A percentile compares a stretch with the other conserved stretches of the same genome.
These are phyloP conservation scores for Chlorops oryzae DNA, from an alignment of 1,140 invertebrate genomes.

Conservation along the genomic window DNA sequence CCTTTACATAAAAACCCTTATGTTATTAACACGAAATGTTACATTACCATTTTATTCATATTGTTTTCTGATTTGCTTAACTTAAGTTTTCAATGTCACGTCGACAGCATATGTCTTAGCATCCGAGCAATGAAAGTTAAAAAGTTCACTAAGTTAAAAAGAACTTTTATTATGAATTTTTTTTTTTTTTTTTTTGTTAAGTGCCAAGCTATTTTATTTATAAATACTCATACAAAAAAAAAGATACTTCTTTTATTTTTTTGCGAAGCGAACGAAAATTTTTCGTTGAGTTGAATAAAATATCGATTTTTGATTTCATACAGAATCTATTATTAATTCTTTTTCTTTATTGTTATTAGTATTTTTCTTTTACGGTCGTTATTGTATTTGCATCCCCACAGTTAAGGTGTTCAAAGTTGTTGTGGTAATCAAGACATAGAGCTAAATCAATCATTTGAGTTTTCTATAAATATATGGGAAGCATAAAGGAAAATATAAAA, in stretches of 20 bases:
- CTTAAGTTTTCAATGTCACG: no score
- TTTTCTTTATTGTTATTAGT: conserved; percentile 1
- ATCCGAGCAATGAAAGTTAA: conserved; percentile 13
- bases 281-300: conserved; percentile 36
- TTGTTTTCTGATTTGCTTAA: no score
- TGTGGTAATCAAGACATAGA: conserved; percentile 1
- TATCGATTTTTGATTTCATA: conserved; percentile 44
- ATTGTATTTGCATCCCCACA: conserved; percentile 18
- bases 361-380: neutral
- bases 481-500: conserved; percentile 1
- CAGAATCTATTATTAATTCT: no score
- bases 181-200: conserved; percentile 3
- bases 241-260: neutral
- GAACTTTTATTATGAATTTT: conserved; percentile 4
- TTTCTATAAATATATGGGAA: no score
- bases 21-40: no score
- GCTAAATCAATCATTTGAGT: neutral
- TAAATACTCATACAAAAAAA: neutral
- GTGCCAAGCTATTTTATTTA: no score
- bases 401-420: conserved; percentile 15
- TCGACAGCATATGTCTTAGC: conserved; percentile 12
- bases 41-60: no score
- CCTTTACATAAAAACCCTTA: no score
- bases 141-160: conserved; percentile 9
- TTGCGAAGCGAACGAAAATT: neutral